Evolutionary conservation across 1,140 invertebrate genomes (phyloP).

Genomic region (Conus betulinus): DNA sequence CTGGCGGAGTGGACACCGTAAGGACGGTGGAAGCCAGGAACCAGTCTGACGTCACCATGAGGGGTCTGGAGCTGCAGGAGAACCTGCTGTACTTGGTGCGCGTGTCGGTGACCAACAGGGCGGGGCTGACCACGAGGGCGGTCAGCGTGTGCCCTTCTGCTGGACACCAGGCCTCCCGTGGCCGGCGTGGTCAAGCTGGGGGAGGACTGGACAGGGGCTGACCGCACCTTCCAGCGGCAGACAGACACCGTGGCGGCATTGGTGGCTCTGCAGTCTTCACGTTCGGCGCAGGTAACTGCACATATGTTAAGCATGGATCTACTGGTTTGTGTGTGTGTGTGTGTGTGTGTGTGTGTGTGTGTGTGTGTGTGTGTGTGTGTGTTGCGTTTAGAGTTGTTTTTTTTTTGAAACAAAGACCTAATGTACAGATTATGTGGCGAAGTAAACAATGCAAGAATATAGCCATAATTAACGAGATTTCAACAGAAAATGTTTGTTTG

Average conservation of each 20-base stretch:
- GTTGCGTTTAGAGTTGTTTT: too few species aligned
- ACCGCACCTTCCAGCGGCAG: background rate
- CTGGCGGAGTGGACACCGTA: background rate
- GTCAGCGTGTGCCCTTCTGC: constrained; percentile 16
- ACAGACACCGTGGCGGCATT: background rate
- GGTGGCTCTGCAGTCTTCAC: constrained; percentile 12
- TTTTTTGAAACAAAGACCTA: too few species aligned
- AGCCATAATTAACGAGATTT: too few species aligned
- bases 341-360: too few species aligned
- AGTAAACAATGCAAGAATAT: too few species aligned
- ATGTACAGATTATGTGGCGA: too few species aligned
- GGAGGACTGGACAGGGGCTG: constrained; percentile 1
- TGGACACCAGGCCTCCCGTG: constrained; percentile 20
- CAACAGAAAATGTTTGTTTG: too few species aligned
- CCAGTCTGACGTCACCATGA: constrained; percentile 1
- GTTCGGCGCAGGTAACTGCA: background rate
- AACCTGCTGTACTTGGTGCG: constrained; percentile 1
- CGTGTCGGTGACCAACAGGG: constrained; percentile 30
- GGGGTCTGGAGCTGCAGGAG: background rate
- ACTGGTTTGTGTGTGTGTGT: too few species aligned
- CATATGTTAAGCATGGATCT: too few species aligned
- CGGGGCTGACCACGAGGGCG: constrained; percentile 17
- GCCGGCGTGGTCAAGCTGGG: constrained; percentile 11
- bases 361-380: too few species aligned
- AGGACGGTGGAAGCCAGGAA: background rate